These are phyloP conservation scores for Diarsia dahlii DNA, from an alignment of 2,888 invertebrate genomes.

Conservation along the genomic window DNA sequence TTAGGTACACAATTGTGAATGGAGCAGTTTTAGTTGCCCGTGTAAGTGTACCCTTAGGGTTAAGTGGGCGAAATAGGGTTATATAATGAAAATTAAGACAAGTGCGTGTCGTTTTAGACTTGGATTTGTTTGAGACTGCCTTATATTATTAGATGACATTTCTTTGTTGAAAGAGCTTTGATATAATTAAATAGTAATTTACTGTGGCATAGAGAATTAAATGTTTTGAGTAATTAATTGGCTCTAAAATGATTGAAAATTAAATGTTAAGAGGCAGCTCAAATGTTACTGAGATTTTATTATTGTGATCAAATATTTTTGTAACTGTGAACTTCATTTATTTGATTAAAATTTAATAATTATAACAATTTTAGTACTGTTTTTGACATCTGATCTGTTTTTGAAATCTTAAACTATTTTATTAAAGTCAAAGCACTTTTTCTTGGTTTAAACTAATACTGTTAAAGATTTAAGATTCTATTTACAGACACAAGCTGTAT, in stretches of 20 bases:
- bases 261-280: constrained; percentile 15
- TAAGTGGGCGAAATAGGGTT: constrained; percentile 13
- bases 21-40: neutral
- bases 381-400: too few relatives aligned
- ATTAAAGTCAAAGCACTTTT: too few relatives aligned
- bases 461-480: too few relatives aligned
- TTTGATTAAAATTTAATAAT: neutral
- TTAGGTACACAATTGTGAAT: neutral
- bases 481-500: too few relatives aligned
- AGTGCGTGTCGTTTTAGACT: neutral
- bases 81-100: constrained; percentile 22
- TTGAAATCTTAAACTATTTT: too few relatives aligned
- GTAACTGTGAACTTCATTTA: neutral
- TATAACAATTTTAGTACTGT: neutral
- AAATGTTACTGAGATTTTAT: neutral
- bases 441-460: too few relatives aligned
- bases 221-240: neutral
- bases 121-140: neutral
- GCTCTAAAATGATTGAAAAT: neutral
- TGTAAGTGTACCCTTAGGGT: neutral
- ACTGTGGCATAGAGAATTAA: neutral
- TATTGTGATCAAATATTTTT: constrained; percentile 5
- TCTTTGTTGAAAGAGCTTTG: neutral
- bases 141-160: constrained; percentile 20
- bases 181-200: constrained; percentile 8